Percentiles rank a stretch among this genome's conserved stretches.
Evolutionary conservation across 53 echinoderm and acorn worm species (phyloP).

Genomic region (Mesocentrotus franciscanus): DNA sequence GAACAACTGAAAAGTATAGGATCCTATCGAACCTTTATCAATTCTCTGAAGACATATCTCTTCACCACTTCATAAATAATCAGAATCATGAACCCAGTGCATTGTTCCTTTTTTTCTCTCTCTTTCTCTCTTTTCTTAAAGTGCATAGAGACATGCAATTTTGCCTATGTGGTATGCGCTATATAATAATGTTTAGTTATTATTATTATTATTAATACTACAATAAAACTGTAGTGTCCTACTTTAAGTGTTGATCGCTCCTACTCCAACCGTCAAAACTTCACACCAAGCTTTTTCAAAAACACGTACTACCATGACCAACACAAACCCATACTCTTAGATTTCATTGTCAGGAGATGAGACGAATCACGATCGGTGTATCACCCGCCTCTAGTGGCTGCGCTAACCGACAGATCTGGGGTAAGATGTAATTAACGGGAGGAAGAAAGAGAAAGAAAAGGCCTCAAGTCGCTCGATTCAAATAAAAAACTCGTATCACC

Average conservation of each 20-base stretch:
- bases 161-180: no score
- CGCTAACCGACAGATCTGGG: conserved; percentile 8
- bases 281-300: not conserved
- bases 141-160: no score
- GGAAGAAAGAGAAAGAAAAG: not conserved
- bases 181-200: no score
- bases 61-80: no score
- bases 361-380: not conserved
- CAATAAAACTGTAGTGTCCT: not conserved
- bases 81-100: no score
- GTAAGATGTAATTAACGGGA: conserved; percentile 8
- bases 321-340: not conserved
- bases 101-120: no score
- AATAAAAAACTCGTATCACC: not conserved
- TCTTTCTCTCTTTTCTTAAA: no score
- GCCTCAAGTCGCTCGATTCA: not conserved
- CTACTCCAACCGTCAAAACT: not conserved
- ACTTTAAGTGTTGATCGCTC: not conserved
- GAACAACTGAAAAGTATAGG: no score
- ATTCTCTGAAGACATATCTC: no score
- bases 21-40: no score
- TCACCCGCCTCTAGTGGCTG: not conserved
- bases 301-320: not conserved
- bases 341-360: not conserved
- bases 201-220: no score